Evolutionary conservation across 2,797 vertebrate species (phyloP), one percentile per base, ranked within the genome.

Genomic region (Falco novaeseelandiae): DNA sequence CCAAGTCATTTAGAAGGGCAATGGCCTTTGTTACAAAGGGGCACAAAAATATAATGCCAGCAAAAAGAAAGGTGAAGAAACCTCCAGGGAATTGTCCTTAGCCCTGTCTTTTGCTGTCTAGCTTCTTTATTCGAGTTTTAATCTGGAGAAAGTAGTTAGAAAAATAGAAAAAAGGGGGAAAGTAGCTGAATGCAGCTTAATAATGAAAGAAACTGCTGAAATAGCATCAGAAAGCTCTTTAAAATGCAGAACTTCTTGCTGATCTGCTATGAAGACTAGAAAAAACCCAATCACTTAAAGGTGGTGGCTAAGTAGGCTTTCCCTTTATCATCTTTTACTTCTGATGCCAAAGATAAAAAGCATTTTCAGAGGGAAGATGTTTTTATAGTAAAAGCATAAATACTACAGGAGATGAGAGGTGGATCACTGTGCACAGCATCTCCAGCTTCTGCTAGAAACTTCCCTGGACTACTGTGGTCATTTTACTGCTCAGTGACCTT

Each of bases 181-280:
- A 93, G 79, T 55, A 78, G 61, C 73, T 93, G 70, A 83, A 77
- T 78, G 82, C 77, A 83, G 84, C 86, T 93, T 91, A 52, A 89
- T 87, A 88, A 95, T 70, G 87, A 94, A 93, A 90, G 72, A 83
- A 96, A 90, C 30, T 93, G 95, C 93, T 96, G 94, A 93, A 95
- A 79, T 87, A 66, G 85, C 93, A 78, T 79, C 92, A 92, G 84
- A 93, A 87, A 32, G n/a, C 86, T 90, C 87, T 92, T 91, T 87
- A 86, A 92, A 93, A 95, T 87, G 94, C 65, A 88, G 83, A 91
- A 84, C 59, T 89, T 90, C 70, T 29, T 34, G 66, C 87, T 57
- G 69, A 91, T 89, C 72, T 49, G 23, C 90, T 58, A 51, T 6
- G 2, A 42, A 69, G 70, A 54, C 46, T 51, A 63, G 65, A 40